Evolutionary conservation across 53 echinoderm and acorn worm species (phyloP).

Genomic region (Crossaster papposus): DNA sequence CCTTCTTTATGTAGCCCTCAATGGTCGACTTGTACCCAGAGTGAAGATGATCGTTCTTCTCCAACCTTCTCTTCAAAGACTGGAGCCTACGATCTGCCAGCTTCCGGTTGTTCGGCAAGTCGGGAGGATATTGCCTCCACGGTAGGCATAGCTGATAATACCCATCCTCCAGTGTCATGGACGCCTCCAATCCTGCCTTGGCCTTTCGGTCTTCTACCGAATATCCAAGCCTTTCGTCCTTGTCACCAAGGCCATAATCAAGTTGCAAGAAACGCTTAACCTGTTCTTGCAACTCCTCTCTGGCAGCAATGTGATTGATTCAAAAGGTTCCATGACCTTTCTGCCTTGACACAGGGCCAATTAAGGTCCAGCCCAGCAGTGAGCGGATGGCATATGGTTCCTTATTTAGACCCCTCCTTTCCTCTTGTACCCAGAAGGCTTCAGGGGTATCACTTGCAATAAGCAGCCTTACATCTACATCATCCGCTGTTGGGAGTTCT

Average conservation of each 20-base stretch:
- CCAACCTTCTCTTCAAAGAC: conserved; percentile 56
- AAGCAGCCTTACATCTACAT: conserved; percentile 48
- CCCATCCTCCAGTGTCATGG: too few species aligned
- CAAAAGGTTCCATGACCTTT: conserved; percentile 7
- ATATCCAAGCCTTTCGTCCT: conserved; percentile 32
- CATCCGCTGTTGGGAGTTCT: neutral
- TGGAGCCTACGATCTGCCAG: conserved; percentile 62
- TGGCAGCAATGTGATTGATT: conserved; percentile 40
- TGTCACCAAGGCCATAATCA: conserved; percentile 49
- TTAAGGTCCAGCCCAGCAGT: too few species aligned
- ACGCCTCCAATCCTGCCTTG: too few species aligned
- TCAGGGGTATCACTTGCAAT: conserved; percentile 72
- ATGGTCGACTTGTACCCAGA: conserved; percentile 44
- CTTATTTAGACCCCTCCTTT: too few species aligned
- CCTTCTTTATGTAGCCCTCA: conserved; percentile 38
- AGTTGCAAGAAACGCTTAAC: conserved; percentile 67
- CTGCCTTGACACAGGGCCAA: conserved; percentile 35
- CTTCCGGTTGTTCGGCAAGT: conserved; percentile 63
- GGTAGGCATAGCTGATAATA: conserved; percentile 76
- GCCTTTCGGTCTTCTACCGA: conserved; percentile 74
- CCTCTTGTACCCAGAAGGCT: conserved; percentile 71
- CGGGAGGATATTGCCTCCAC: conserved; percentile 58
- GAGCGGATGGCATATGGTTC: too few species aligned
- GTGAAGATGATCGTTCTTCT: conserved; percentile 47
- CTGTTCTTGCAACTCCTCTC: conserved; percentile 57